These are phyloP conservation scores for Drosophila teissieri DNA, from an alignment of 1,140 invertebrate genomes.

Conservation along the genomic window DNA sequence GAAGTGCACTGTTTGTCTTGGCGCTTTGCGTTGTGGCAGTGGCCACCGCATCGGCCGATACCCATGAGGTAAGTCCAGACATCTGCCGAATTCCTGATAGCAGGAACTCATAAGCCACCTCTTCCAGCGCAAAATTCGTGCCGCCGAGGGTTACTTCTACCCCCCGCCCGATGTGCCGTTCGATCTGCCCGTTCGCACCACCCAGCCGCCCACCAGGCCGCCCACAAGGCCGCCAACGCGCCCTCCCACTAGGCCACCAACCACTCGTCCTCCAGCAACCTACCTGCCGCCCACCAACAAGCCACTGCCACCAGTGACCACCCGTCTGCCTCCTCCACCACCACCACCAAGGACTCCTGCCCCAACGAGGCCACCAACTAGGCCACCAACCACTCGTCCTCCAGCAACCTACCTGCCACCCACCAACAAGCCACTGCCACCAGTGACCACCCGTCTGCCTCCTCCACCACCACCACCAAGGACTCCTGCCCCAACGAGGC, in stretches of 20 bases:
- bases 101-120: not conserved
- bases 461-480: slow-evolving; percentile 19
- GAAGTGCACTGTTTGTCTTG: slow-evolving; percentile 80
- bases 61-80: slow-evolving; percentile 69
- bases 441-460: slow-evolving; percentile 41
- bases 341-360: slow-evolving; percentile 34
- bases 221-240: slow-evolving; percentile 36
- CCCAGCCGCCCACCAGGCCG: slow-evolving; percentile 52
- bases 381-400: slow-evolving; percentile 33
- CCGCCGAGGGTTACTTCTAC: slow-evolving; percentile 72
- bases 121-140: slow-evolving; percentile 72
- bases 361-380: slow-evolving; percentile 46
- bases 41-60: slow-evolving; percentile 69
- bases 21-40: slow-evolving; percentile 79
- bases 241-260: slow-evolving; percentile 44
- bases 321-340: slow-evolving; percentile 37
- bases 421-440: slow-evolving; percentile 52
- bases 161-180: slow-evolving; percentile 72
- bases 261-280: slow-evolving; percentile 61
- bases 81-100: not conserved
- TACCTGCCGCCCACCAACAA: slow-evolving; percentile 70
- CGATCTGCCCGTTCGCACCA: slow-evolving; percentile 62
- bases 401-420: slow-evolving; percentile 68
- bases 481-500: slow-evolving; percentile 8
- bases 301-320: slow-evolving; percentile 60